Evolutionary conservation across 2,888 invertebrate genomes (phyloP).

Genomic region (Ametastegia equiseti): DNA sequence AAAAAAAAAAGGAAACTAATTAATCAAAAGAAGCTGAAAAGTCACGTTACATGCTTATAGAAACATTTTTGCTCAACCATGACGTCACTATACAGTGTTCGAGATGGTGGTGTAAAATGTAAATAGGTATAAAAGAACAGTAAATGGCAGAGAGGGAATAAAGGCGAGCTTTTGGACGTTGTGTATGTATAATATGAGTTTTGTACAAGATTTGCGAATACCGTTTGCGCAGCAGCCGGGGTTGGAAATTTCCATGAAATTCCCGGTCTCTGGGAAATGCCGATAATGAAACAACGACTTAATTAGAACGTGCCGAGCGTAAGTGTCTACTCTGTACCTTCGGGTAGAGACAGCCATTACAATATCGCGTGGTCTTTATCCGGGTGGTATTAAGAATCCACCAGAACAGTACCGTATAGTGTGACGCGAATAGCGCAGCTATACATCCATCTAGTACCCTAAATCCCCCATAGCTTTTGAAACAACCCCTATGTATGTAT

Average conservation of each 20-base stretch:
- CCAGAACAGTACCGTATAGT: neutral
- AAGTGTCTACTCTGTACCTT: neutral
- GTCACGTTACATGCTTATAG: too few relatives aligned
- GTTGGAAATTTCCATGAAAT: slow-evolving; percentile 11
- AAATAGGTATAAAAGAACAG: too few relatives aligned
- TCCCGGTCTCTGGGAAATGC: slow-evolving; percentile 12
- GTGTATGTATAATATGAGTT: too few relatives aligned
- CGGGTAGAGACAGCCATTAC: slow-evolving; percentile 17
- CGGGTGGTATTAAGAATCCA: neutral
- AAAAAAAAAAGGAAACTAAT: too few relatives aligned
- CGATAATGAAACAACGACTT: slow-evolving; percentile 39
- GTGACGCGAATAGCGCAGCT: neutral
- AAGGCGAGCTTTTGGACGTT: too few relatives aligned
- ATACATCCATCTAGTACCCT: neutral
- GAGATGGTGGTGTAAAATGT: too few relatives aligned
- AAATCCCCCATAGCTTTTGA: neutral
- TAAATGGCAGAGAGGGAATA: too few relatives aligned
- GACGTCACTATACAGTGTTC: too few relatives aligned
- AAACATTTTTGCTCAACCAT: too few relatives aligned
- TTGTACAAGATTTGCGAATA: neutral
- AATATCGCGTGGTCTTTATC: neutral
- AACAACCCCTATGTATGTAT: neutral
- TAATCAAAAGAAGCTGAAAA: too few relatives aligned
- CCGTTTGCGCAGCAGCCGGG: neutral
- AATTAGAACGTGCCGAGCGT: slow-evolving; percentile 22